These are phyloP conservation scores for Malurus cyaneus DNA, from an alignment of 2,113 vertebrate species.

Conservation along the genomic window DNA sequence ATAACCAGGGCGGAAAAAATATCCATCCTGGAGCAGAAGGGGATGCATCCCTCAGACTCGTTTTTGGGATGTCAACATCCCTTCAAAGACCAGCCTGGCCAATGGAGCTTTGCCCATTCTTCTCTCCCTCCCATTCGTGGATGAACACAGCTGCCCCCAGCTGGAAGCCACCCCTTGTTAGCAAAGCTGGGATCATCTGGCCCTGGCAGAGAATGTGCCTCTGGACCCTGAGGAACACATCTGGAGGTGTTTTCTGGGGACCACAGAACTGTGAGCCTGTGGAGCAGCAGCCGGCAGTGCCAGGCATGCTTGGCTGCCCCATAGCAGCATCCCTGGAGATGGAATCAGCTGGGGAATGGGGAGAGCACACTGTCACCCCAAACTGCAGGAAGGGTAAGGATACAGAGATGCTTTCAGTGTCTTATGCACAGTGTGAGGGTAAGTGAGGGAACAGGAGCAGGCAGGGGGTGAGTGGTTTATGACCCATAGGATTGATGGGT, in stretches of 20 bases:
- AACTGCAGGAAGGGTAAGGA: not conserved
- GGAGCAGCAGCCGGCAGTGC: not conserved
- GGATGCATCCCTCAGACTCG: not conserved
- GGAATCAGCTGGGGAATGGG: not conserved
- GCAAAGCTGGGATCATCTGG: not conserved
- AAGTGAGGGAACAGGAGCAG: not conserved
- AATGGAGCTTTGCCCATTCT: not conserved
- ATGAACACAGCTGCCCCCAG: not conserved
- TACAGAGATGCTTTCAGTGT: not conserved
- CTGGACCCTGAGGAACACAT: not conserved
- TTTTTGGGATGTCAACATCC: not conserved
- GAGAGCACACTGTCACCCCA: not conserved
- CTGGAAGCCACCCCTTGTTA: not conserved
- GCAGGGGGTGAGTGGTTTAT: not conserved
- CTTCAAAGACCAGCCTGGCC: not conserved
- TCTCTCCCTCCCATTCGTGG: not conserved
- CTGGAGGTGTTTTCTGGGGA: not conserved
- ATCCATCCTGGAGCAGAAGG: not conserved
- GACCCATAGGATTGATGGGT: not conserved
- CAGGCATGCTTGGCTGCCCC: not conserved
- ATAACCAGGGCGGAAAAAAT: not conserved
- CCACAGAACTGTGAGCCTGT: fast-evolving
- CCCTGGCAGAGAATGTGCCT: not conserved
- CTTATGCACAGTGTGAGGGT: not conserved
- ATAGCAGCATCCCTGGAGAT: not conserved